Base-by-base conservation (phyloP, 1,140 invertebrate genomes). In the Plectrocnemia conspersa region DNA sequence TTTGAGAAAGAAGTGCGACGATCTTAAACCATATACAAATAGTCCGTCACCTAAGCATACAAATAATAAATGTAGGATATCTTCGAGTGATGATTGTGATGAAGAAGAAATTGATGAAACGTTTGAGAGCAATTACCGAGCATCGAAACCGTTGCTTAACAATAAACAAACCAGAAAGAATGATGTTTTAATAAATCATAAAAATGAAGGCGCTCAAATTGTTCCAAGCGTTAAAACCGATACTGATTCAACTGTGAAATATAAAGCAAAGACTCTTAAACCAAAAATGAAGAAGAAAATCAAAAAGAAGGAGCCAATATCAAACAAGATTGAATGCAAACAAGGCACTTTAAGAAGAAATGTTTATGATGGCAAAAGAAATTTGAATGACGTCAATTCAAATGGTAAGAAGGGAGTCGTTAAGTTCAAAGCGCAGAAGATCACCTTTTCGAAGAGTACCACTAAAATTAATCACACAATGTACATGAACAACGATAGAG, bases 401-500 rank as follows among this genome's bases (percentile, higher is more conserved):
- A 16, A 5, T 2, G 13, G n/a, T 38, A 50, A 38, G 10, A 36
- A 38, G 24, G 29, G 25, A 13, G 1, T 38, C 13, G 44, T 55
- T 15, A 61, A 61, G 35, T 61, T 61, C 33, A 62, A 55, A 41
- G 52, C 56, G 9, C 60, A 62, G 38, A 62, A 62, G 46, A 62
- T 62, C 9, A 59, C 45, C 10, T 33, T 59, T 15, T 52, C 56
- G 2, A 55, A 54, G 42, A 59, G 60, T 40, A 59, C 47, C 35
- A 56, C 56, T 19, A 58, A 58, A 49, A 50, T 55, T 10, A 62
- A 62, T 50, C 49, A 49, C 13, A 56, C 60, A n/a, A 38, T 46
- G 10, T 59, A 56, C 35, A 68, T 75, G 22, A 67, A 74, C 53
- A 70, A 68, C 35, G 73, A 76, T 42, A 74, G 69, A 67, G 74